Conservation (phyloP, 2,797 vertebrate genomes). For the Melanogrammus aeglefinus region DNA sequence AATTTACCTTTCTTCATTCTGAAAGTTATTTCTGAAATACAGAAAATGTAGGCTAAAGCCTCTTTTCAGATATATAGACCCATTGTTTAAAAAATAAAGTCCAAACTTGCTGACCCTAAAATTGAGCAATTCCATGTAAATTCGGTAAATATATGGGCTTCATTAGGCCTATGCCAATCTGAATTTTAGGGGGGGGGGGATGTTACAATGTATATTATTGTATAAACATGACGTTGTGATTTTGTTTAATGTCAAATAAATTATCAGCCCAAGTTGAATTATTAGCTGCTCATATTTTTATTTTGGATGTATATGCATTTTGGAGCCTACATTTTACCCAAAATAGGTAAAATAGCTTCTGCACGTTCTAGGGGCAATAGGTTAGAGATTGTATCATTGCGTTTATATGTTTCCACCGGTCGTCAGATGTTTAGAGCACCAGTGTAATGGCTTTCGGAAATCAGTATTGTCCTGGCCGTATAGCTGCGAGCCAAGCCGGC, state of each 20-base stretch:
- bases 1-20: neutral
- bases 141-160: neutral
- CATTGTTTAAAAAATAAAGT: conserved; percentile 17
- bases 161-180: conserved; percentile 20
- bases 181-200: conserved; percentile 35
- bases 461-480: conserved; percentile 88
- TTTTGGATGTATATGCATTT: neutral
- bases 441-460: conserved; percentile 82
- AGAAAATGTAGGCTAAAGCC: neutral
- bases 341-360: neutral
- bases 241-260: conserved; percentile 77
- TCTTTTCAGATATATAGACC: conserved; percentile 20
- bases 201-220: conserved; percentile 69
- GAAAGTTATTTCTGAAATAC: neutral
- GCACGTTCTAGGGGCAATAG: neutral
- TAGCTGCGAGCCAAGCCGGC: conserved; percentile 90
- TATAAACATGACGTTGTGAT: conserved; percentile 70
- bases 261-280: conserved; percentile 66
- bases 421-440: conserved; percentile 37
- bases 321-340: neutral
- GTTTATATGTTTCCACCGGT: neutral
- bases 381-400: neutral
- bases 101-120: neutral
- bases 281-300: conserved; percentile 50
- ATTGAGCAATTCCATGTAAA: neutral